These are phyloP conservation scores for Dendrocopos noguchii DNA, from an alignment of 2,113 vertebrate species.

Conservation along the genomic window DNA sequence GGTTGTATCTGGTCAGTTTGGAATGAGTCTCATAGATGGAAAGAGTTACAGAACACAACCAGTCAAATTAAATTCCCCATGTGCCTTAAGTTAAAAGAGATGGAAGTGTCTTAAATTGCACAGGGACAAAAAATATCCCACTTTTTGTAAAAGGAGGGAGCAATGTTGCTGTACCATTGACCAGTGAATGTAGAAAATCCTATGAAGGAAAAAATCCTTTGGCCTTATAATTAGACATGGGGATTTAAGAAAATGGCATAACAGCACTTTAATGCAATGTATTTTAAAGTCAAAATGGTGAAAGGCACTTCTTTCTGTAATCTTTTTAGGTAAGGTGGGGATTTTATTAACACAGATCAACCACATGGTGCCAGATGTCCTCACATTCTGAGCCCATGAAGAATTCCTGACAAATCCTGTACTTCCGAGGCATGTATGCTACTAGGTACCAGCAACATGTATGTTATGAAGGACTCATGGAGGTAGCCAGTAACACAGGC, in stretches of 20 bases:
- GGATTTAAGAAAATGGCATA: background rate
- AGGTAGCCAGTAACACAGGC: background rate
- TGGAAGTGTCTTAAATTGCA: background rate
- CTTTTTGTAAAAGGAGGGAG: background rate
- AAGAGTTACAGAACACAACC: background rate
- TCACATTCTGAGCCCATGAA: background rate
- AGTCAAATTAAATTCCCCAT: background rate
- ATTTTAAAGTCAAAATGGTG: background rate
- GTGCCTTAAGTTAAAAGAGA: background rate
- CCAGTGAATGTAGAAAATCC: background rate
- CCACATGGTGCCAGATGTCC: background rate
- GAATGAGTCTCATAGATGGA: background rate
- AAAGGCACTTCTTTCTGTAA: background rate
- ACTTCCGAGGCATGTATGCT: background rate
- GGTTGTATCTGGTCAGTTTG: background rate
- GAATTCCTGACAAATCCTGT: background rate
- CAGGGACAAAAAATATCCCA: background rate
- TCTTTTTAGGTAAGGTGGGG: background rate
- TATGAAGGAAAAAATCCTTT: background rate
- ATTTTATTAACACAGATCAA: background rate
- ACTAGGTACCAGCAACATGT: rapidly evolving
- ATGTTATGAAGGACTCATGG: background rate
- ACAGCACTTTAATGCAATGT: background rate
- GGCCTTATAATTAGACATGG: background rate
- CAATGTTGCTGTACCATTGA: background rate